Conservation (phyloP, 2,888 invertebrate species). For the Lapara coniferarum region DNA sequence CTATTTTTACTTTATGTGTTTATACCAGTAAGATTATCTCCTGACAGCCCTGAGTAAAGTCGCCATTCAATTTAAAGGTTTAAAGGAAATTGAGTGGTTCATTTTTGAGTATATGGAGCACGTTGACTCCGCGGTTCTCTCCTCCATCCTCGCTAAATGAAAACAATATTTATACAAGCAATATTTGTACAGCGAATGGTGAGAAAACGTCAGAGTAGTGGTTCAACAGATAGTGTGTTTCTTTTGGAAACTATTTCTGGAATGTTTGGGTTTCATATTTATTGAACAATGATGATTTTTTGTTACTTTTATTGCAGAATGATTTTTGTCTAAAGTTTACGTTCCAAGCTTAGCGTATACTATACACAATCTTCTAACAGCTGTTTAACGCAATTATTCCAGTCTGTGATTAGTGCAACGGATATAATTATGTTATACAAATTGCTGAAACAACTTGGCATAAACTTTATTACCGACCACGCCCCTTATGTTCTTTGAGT, state of each 20-base stretch:
- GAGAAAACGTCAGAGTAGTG: neutral
- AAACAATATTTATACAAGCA: constrained; percentile 22
- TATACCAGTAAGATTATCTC: neutral
- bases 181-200: constrained; percentile 9
- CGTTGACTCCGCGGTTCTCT: constrained; percentile 7
- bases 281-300: neutral
- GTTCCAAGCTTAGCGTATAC: neutral
- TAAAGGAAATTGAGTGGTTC: constrained; percentile 42
- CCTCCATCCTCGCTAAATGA: constrained; percentile 17
- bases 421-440: no score
- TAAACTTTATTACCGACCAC: no score
- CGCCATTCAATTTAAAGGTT: constrained; percentile 42
- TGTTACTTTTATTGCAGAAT: no score
- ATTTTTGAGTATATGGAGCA: neutral
- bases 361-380: no score
- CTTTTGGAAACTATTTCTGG: neutral
- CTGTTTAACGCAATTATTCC: neutral
- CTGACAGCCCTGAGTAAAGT: constrained; percentile 26
- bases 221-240: neutral
- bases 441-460: no score
- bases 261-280: neutral
- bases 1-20: no score
- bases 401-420: no score
- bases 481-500: no score
- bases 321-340: no score